Conservation (phyloP, 2,888 invertebrate genomes). For the Lasioglossum marginatum region DNA sequence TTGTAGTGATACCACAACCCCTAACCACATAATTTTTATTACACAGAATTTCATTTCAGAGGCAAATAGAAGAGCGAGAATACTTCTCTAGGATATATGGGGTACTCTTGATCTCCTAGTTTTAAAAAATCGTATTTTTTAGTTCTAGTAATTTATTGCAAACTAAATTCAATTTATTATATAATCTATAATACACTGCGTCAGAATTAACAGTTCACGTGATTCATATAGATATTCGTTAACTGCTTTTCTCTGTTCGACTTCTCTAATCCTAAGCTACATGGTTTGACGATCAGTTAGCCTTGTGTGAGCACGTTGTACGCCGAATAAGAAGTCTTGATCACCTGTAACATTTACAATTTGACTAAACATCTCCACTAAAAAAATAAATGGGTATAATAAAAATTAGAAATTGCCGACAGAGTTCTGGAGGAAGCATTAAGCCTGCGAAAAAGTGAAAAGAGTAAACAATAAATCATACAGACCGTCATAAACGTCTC, state of each 20-base stretch:
- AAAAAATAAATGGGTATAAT: too few relatives aligned
- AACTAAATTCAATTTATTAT: neutral
- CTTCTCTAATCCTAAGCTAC: neutral
- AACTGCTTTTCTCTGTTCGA: neutral
- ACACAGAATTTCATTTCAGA: too few relatives aligned
- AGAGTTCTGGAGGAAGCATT: too few relatives aligned
- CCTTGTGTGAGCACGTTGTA: neutral
- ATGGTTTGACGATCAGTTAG: neutral
- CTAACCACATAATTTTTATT: too few relatives aligned
- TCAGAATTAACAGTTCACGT: neutral
- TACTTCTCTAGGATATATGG: neutral
- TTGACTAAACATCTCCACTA: neutral
- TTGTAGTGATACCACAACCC: too few relatives aligned
- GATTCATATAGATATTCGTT: neutral
- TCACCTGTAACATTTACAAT: neutral
- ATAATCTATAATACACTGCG: neutral
- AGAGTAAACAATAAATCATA: neutral
- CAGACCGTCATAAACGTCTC: neutral
- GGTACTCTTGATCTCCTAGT: neutral
- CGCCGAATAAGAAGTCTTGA: neutral
- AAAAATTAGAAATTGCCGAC: too few relatives aligned
- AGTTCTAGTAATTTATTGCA: neutral
- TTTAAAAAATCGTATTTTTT: neutral
- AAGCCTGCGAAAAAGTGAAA: neutral
- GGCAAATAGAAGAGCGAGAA: too few relatives aligned